Conservation (phyloP, 2,888 invertebrate species). For the Eupithecia insigniata region DNA sequence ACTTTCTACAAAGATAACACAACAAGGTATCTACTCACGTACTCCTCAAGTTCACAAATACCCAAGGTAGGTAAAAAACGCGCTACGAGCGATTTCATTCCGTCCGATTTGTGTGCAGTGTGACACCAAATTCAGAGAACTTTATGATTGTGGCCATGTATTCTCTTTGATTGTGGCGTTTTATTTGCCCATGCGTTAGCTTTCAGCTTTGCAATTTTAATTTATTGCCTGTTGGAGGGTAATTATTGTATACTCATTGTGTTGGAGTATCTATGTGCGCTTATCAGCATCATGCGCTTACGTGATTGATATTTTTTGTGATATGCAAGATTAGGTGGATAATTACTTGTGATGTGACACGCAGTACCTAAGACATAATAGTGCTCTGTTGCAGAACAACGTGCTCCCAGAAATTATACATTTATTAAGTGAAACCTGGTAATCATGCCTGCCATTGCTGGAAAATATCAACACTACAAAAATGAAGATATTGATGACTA, state of each 20-base stretch:
- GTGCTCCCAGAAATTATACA: constrained; percentile 4
- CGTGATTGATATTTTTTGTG: constrained; percentile 45
- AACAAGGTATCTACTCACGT: too few species aligned
- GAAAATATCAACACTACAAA: constrained; percentile 86
- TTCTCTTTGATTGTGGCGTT: background rate
- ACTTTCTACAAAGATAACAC: too few species aligned
- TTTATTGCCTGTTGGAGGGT: too few species aligned
- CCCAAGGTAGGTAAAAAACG: too few species aligned
- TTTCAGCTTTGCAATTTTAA: background rate
- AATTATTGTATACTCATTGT: too few species aligned
- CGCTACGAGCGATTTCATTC: too few species aligned
- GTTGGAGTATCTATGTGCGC: background rate
- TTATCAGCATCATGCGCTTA: constrained; percentile 20
- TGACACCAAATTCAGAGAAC: background rate
- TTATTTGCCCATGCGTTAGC: background rate
- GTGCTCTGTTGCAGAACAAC: constrained; percentile 4
- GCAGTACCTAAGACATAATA: background rate
- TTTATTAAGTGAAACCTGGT: constrained; percentile 3
- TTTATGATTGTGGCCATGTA: too few species aligned
- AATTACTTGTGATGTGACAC: background rate
- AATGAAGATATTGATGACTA: constrained; percentile 88
- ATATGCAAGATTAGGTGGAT: constrained; percentile 31
- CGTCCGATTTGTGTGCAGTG: background rate
- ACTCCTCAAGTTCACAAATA: too few species aligned
- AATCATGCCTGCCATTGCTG: constrained; percentile 83